Evolutionary conservation across 2,888 invertebrate genomes (phyloP).

Genomic region (Aphidoletes aphidimyza): DNA sequence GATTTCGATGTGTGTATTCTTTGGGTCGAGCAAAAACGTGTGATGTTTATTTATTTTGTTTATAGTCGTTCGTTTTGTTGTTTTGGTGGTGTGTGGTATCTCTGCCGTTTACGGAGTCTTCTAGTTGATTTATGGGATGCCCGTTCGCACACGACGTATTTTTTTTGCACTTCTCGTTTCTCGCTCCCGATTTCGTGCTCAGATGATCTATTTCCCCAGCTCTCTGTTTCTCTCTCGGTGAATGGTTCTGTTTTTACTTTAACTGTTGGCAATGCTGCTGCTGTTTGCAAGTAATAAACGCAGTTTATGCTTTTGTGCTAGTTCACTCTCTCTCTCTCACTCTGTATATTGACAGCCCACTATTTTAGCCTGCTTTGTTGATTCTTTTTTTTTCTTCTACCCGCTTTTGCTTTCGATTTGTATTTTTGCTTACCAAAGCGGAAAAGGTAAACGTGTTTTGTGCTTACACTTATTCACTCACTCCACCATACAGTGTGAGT

Average conservation of each 20-base stretch:
- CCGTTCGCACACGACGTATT: neutral
- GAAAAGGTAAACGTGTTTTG: conserved; percentile 50
- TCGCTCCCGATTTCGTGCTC: neutral
- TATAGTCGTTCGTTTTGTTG: no score
- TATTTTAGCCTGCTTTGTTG: conserved; percentile 21
- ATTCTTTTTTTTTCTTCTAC: neutral
- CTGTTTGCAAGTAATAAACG: neutral
- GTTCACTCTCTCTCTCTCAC: no score
- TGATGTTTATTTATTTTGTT: conserved; percentile 30
- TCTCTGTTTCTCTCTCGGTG: neutral
- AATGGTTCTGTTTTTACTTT: neutral
- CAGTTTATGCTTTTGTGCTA: conserved; percentile 9
- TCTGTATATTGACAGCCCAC: conserved; percentile 1
- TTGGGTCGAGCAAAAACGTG: neutral
- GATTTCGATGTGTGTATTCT: conserved; percentile 15
- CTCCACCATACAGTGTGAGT: no score
- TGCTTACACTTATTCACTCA: neutral
- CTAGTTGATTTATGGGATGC: neutral
- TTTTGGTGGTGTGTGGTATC: no score
- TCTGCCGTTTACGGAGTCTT: conserved; percentile 13
- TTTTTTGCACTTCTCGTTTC: neutral
- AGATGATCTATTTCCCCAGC: no score
- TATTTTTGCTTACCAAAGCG: conserved; percentile 50
- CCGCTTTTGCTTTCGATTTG: neutral
- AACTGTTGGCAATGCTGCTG: neutral